Evolutionary conservation across 2,888 invertebrate genomes (phyloP).

Genomic region (Chalcis sispes): DNA sequence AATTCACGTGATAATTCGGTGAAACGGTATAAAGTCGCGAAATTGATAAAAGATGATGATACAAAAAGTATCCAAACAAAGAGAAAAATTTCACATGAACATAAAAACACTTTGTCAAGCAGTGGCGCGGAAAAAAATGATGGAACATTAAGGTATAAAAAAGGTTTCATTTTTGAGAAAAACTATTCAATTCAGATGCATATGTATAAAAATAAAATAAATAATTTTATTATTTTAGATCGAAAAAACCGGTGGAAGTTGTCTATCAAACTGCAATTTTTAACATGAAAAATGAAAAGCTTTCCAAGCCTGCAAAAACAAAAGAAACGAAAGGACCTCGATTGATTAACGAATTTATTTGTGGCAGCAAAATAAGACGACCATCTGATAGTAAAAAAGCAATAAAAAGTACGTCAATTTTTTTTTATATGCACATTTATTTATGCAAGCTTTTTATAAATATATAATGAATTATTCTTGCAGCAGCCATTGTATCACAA

Average conservation of each 20-base stretch:
- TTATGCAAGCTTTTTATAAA: constrained; percentile 33
- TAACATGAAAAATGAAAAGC: constrained; percentile 70
- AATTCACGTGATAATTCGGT: constrained; percentile 41
- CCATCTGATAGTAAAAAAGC: constrained; percentile 55
- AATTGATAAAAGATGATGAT: constrained; percentile 29
- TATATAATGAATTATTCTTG: constrained; percentile 31
- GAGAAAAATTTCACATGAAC: constrained; percentile 27
- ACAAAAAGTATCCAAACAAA: constrained; percentile 11
- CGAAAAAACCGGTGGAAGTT: constrained; percentile 68
- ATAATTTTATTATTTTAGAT: constrained; percentile 56
- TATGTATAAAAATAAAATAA: not conserved
- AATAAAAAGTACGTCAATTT: constrained; percentile 46
- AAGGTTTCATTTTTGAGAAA: not conserved
- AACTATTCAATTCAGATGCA: not conserved
- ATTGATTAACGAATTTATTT: constrained; percentile 68
- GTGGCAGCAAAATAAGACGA: constrained; percentile 65
- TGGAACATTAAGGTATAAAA: constrained; percentile 5
- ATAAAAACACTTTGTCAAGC: not conserved
- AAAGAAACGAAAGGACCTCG: constrained; percentile 66
- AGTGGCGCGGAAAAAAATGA: constrained; percentile 21
- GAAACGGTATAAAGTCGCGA: constrained; percentile 48
- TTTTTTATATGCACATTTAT: constrained; percentile 46
- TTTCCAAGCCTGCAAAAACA: constrained; percentile 62
- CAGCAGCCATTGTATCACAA: constrained; percentile 52
- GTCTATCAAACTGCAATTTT: constrained; percentile 70